Evolutionary conservation across 2,888 invertebrate species (phyloP).

Genomic region (Nebria brevicollis): DNA sequence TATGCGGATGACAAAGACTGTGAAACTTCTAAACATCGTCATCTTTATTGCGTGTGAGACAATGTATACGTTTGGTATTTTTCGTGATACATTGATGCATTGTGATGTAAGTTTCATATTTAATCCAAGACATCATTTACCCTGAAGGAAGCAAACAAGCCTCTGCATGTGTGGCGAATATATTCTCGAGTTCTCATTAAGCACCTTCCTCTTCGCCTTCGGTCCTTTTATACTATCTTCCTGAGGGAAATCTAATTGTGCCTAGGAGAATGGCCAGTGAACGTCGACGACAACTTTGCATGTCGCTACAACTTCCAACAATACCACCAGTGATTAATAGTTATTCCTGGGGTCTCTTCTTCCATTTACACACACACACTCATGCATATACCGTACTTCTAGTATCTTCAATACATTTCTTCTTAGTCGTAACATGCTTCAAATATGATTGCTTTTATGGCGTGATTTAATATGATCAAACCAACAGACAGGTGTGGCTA

Average conservation of each 20-base stretch:
- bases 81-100: background rate
- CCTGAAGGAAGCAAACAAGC: background rate
- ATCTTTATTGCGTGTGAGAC: background rate
- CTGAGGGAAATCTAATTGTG: conserved; percentile 25
- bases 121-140: background rate
- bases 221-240: conserved; percentile 17
- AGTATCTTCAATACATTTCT: background rate
- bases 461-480: background rate
- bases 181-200: conserved; percentile 8
- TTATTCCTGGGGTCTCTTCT: conserved; percentile 11
- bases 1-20: conserved; percentile 4
- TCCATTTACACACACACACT: background rate
- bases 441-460: too few relatives aligned
- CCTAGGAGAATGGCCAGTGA: conserved; percentile 25
- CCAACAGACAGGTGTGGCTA: conserved; percentile 10
- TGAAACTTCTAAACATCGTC: background rate
- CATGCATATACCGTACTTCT: background rate
- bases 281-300: conserved; percentile 21
- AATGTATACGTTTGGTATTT: too few relatives aligned
- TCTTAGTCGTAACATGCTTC: background rate
- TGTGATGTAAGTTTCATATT: background rate
- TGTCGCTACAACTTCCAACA: conserved; percentile 25
- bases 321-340: conserved; percentile 23
- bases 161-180: background rate
- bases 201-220: conserved; percentile 22